These are phyloP conservation scores for Metacarcinus magister DNA, from an alignment of 2,888 invertebrate genomes.

Conservation along the genomic window DNA sequence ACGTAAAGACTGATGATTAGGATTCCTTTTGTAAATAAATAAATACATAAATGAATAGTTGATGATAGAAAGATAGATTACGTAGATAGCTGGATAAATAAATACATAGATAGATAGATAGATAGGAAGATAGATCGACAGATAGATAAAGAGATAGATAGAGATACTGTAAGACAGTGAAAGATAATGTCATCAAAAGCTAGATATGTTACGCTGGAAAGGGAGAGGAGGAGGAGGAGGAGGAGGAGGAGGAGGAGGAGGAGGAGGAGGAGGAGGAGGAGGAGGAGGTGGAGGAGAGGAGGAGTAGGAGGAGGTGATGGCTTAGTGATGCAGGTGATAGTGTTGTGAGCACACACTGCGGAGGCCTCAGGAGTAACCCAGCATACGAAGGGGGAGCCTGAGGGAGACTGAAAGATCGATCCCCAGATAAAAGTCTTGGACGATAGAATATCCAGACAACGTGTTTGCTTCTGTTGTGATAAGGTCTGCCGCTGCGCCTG, in stretches of 20 bases:
- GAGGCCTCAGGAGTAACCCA: not conserved
- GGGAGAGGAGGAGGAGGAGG: not conserved
- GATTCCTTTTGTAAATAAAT: not conserved
- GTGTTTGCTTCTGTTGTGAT: slow-evolving; percentile 33
- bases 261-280: not conserved
- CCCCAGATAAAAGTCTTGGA: not conserved
- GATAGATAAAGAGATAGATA: not conserved
- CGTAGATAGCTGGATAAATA: not conserved
- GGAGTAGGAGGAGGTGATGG: not conserved
- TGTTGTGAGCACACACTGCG: not conserved
- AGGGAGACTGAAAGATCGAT: slow-evolving; percentile 10
- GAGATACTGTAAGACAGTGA: not conserved
- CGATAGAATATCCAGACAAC: not conserved
- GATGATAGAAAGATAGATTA: not conserved
- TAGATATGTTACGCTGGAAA: not conserved
- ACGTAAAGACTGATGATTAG: not conserved
- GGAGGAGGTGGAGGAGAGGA: not conserved
- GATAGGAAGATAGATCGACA: not conserved
- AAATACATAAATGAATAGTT: not conserved
- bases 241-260: not conserved
- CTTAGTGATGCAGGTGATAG: not conserved
- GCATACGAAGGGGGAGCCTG: not conserved
- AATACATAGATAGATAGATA: slow-evolving; percentile 4
- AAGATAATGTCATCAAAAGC: not conserved
- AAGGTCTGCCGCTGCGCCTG: slow-evolving; percentile 21